phyloP scores from a whole-genome alignment of 2,113 vertebrate species.

The Otolemur garnettii region DNA sequence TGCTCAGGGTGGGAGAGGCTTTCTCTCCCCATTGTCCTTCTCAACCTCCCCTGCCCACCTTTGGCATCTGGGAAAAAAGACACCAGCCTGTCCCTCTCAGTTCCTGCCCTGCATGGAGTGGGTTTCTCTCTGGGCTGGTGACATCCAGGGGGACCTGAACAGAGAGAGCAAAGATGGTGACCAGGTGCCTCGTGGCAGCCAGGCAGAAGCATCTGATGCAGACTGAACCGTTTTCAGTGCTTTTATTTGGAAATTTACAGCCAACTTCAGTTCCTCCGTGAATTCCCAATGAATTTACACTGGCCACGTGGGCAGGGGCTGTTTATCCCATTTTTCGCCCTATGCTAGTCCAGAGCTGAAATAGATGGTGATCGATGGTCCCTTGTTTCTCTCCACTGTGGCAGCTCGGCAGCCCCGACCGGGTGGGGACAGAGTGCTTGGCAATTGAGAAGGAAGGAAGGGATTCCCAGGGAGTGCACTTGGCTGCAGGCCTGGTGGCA shows the following conservation, averaged over 20 bases:
- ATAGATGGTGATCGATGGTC: neutral
- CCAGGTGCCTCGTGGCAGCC: neutral
- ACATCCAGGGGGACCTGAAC: neutral
- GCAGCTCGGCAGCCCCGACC: accelerated
- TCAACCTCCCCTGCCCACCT: neutral
- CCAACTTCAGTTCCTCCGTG: neutral
- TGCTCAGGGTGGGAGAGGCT: neutral
- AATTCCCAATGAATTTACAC: neutral
- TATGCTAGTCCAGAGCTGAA: neutral
- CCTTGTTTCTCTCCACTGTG: neutral
- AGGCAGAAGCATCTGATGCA: neutral
- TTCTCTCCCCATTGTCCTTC: neutral
- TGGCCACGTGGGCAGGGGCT: neutral
- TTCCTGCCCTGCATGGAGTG: neutral
- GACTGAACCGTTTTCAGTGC: neutral
- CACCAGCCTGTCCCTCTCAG: accelerated
- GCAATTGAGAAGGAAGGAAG: neutral
- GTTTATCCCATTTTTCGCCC: neutral
- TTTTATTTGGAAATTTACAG: constrained; percentile 56
- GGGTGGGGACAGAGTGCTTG: neutral
- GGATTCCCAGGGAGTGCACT: accelerated
- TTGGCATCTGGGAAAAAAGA: neutral
- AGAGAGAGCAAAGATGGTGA: neutral
- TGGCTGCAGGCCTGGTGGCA: neutral
- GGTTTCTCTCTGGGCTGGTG: neutral